phyloP scores from a whole-genome alignment of 2,797 vertebrate species.

The Argyrosomus regius region DNA sequence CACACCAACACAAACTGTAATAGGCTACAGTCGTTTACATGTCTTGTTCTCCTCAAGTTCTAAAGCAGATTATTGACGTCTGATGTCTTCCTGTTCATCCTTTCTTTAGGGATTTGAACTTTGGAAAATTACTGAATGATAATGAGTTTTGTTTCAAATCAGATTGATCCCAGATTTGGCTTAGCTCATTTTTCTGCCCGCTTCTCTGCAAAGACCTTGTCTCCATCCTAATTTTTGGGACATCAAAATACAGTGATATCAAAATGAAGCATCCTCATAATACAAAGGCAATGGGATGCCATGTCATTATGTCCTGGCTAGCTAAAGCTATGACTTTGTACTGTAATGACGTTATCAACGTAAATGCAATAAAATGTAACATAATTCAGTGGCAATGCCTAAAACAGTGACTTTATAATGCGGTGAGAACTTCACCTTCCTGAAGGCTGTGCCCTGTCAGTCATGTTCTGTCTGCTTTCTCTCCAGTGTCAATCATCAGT shows the following conservation, averaged over 20 bases:
- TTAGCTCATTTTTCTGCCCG: constrained; percentile 54
- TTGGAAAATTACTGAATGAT: constrained; percentile 49
- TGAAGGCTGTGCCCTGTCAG: constrained; percentile 60
- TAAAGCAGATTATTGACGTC: constrained; percentile 52
- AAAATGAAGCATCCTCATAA: constrained; percentile 22
- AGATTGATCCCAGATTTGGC: constrained; percentile 56
- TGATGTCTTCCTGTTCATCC: constrained; percentile 53
- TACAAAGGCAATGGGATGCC: constrained; percentile 31
- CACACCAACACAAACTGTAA: constrained; percentile 56
- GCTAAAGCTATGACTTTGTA: constrained; percentile 32
- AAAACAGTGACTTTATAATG: constrained; percentile 48
- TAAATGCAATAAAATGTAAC: constrained; percentile 59
- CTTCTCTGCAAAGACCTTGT: constrained; percentile 43
- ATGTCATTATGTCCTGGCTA: constrained; percentile 22
- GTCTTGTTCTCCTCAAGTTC: constrained; percentile 54
- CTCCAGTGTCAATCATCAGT: constrained; percentile 53
- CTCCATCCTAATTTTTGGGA: constrained; percentile 48
- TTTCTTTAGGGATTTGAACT: constrained; percentile 56
- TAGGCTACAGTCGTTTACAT: constrained; percentile 62
- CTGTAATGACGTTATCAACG: constrained; percentile 21
- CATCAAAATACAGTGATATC: constrained; percentile 38
- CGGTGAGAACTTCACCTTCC: constrained; percentile 61
- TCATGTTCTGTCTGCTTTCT: constrained; percentile 54
- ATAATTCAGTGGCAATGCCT: constrained; percentile 40
- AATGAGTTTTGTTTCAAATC: constrained; percentile 51